Evolutionary conservation across 2,797 vertebrate species (phyloP), one percentile per base, ranked within the genome.

Genomic region (Falco biarmicus): DNA sequence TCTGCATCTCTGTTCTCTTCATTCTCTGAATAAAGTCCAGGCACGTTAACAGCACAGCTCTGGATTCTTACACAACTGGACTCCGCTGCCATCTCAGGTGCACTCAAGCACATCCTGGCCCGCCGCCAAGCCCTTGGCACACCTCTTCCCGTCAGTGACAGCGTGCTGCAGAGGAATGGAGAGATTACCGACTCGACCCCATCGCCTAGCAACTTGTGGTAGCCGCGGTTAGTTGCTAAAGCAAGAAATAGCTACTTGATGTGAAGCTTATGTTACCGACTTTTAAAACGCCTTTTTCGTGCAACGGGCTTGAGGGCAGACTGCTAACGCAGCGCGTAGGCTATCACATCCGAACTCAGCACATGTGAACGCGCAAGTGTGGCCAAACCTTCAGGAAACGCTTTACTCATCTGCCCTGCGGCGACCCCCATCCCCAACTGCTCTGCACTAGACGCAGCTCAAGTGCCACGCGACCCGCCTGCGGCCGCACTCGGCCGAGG

Each of bases 401-500:
- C 6, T 53, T 68, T 28, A 37, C 45, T 60, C 1, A 43, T 6
- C 20, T 26, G 32, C 51, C 26, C 71, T 10, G 13, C 2, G 28
- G 50, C 1, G 29, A 9, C 53, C 48, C 29, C 13, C 13, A 0
- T 11, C 59, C 32, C 43, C 73, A 53, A 5, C 13, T 0, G 14
- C 14, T 61, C 45, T 28, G 63, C n/a, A 2, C 37, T 17, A 15
- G 31, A 34, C 26, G 9, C 74, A 13, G 29, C 34, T 11, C 7
- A 47, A 78, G 26, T 2, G 14, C 39, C 11, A 16, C 4, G 11
- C 13, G 48, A n/a, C 4, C 19, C 6, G 34, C 14, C n/a, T 2
- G 4, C 0, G 37, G 26, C 81, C 5, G 53, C 63, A 0, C 24
- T 18, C 3, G 53, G 21, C 39, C n/a, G 39, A 15, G 11, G 4